Base-by-base conservation (phyloP, 2,888 invertebrate genomes). In the Polymixis flavicincta region DNA sequence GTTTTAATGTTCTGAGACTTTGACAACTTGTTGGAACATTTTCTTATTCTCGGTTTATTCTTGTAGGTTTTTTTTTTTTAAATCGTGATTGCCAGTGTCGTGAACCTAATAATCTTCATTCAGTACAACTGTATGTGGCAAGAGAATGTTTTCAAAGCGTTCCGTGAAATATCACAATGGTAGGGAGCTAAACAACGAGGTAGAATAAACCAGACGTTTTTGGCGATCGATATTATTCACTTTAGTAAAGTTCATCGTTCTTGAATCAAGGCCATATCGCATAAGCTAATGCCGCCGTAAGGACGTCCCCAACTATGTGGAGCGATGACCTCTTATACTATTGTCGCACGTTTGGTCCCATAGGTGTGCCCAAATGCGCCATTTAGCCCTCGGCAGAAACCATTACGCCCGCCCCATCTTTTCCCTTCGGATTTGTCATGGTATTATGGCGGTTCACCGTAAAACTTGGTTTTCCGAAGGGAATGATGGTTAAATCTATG, bases 201-300 rank as follows among this genome's bases (percentile, higher is more conserved):
- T 25, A 50, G 61, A 76, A 76, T 32, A 32, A 82, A 59, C 76
- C 48, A 60, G 32, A 32, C n/a, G 45, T 32, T 80, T 81, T 76
- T 55, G 77, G 60, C 79, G 74, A 85, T 87, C 85, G 59, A 87
- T 81, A 85, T 85, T 83, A 83, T 86, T 86, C 77, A 85, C 76
- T 80, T 79, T 71, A 78, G 70, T 66, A 76, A 82, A 85, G 86
- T 83, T 86, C 87, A 83, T 86, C 81, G 87, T 76, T 86, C 87
- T 83, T 73, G 71, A 82, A 80, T 76, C 80, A 86, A 86, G 85
- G 87, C 76, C 82, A 75, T 57, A 32, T 76, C 76, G 83, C 85
- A 81, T 85, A 74, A 81, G 71, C 74, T 54, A 78, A 79, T 73
- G 80, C 69, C 75, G 80, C 69, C 75, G 60, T 65, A 76, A 85